Evolutionary conservation across 1,140 invertebrate species (phyloP), one percentile per base, ranked within the genome.

Genomic region (Grapholita molesta): DNA sequence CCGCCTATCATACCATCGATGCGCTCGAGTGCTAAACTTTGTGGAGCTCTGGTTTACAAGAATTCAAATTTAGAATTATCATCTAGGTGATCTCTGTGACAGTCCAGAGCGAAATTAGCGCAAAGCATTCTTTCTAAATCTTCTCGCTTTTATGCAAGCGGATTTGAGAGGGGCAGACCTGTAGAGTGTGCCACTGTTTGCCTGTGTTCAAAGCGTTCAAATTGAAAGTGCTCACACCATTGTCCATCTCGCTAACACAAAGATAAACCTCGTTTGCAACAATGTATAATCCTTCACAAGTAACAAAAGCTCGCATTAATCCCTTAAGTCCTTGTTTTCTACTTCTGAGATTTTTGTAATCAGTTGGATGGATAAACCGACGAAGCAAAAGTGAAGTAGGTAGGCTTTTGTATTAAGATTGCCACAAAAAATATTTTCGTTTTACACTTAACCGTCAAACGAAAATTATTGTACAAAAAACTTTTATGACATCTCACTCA

Each of bases 401-500:
- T 28, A 23, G 18, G 5, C 64, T 61, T 21, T 66, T 66, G 64
- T 66, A 21, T 48, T 48, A 48, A 9, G 24, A 11, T 7, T 3
- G 28, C n/a, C 28, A 61, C n/a, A 28, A 61, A 61, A 61, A 61
- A 61, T 28, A 61, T 61, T 73, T 79, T 75, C 85, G 79, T 83
- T 89, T 88, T 87, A 89, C 86, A 85, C 72, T 70, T 82, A 80
- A 76, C 77, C 71, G 79, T 72, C 71, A 74, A 61, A 71, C 66
- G 67, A 75, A 85, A 72, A 84, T 83, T 75, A 82, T 71, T 77
- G 68, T 53, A 81, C 78, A 88, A 87, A 89, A 90, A 88, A 84
- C 77, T 61, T 86, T 90, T 91, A 91, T 89, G 89, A 91, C 89
- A 90, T 91, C 89, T 91, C 84, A 91, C 85, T 91, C 77, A 68